phyloP scores from a whole-genome alignment of 2,888 invertebrate species.

The Apamea monoglypha region DNA sequence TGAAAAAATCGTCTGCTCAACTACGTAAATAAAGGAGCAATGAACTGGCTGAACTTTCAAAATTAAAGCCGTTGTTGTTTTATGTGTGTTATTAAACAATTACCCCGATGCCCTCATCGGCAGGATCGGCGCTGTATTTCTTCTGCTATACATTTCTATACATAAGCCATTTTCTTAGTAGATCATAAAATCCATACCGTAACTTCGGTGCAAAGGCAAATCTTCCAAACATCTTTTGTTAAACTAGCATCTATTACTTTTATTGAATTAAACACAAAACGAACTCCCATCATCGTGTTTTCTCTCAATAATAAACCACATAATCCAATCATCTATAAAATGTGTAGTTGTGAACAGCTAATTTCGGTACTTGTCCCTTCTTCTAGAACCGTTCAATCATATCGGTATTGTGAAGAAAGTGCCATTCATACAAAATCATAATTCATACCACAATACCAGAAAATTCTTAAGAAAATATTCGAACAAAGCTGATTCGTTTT shows the following conservation, averaged over 20 bases:
- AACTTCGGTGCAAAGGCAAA: not conserved
- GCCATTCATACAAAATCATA: conserved; percentile 56
- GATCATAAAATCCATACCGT: not conserved
- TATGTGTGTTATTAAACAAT: not conserved
- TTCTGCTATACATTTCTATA: not conserved
- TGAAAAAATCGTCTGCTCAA: not conserved
- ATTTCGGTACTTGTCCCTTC: conserved; percentile 49
- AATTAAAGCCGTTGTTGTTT: not conserved
- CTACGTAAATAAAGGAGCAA: not conserved
- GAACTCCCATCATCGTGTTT: not conserved
- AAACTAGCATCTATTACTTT: not conserved
- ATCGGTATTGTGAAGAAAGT: conserved; percentile 52
- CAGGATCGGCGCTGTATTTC: not conserved
- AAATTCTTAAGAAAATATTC: conserved; percentile 48
- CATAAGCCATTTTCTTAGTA: not conserved
- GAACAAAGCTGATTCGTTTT: conserved; percentile 45
- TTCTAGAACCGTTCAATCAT: conserved; percentile 56
- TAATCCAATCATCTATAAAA: conserved; percentile 25
- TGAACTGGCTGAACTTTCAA: not conserved
- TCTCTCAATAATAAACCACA: not conserved
- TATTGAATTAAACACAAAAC: not conserved
- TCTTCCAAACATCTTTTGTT: not conserved
- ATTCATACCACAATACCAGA: conserved; percentile 55
- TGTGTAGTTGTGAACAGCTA: conserved; percentile 32
- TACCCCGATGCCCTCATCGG: not conserved